Base-by-base conservation (phyloP, 92 coral and sea anemone species). In the Blastomussa wellsi region DNA sequence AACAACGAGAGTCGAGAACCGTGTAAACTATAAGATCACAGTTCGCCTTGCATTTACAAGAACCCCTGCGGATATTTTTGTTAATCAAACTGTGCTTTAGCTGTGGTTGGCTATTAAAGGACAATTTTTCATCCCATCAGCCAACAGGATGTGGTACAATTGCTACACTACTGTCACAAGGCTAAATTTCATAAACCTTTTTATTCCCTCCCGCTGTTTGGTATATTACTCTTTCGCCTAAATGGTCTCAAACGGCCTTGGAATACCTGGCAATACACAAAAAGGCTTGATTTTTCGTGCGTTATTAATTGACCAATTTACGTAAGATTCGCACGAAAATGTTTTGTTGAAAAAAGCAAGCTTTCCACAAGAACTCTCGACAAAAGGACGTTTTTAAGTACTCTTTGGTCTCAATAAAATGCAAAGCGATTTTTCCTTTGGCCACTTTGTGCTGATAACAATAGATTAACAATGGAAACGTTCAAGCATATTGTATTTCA, bases 111-210 rank as follows among this genome's bases (percentile, higher is more conserved):
- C 79, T 37, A 85, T 85, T 85, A 77, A 67, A 69, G 48, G 41
- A 85, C 88, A 51, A 60, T 64, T 67, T 77, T 68, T 66, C 35
- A 55, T 57, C 59, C 88, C 48, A 36, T 85, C 77, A 76, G 72
- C 82, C 64, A 76, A 60, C 81, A 22, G 22, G 80, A 41, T 52
- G 82, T 32, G 22, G 74, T 26, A 75, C 75, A 84, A 84, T n/a
- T 74, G 87, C 88, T 38, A 52, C 37, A 17, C 88, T 77, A 51
- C 76, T 78, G 83, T 67, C 81, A 84, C 39, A 32, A 85, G 79
- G 68, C 77, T 65, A 49, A 85, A 85, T 77, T 85, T 85, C 83
- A 69, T 85, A 76, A 85, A 77, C 83, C 17, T 64, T 28, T 83
- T 83, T 74, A 62, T 55, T 62, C 62, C 19, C 1, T 59, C 86